Evolutionary conservation across 2,113 vertebrate genomes (phyloP).

Genomic region (Strix uralensis): DNA sequence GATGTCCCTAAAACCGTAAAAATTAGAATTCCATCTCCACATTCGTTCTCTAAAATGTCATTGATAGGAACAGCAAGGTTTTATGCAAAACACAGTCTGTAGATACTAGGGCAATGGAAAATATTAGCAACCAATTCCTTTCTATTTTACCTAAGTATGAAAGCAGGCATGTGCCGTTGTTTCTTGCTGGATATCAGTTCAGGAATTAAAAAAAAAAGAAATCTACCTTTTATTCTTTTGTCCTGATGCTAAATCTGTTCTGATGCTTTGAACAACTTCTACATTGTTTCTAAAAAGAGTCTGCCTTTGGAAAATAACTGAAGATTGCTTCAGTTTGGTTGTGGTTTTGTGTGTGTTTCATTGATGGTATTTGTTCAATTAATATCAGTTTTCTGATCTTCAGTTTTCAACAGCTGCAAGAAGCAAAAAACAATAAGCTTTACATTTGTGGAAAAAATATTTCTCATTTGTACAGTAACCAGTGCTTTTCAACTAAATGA

Average conservation of each 20-base stretch:
- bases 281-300: not conserved
- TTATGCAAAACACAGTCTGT: not conserved
- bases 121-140: not conserved
- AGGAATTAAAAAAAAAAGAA: not conserved
- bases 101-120: not conserved
- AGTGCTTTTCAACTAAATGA: not conserved
- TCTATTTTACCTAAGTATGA: not conserved
- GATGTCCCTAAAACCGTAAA: rapidly evolving
- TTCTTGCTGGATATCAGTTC: not conserved
- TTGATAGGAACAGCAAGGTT: not conserved
- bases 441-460: not conserved
- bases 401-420: not conserved
- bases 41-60: not conserved
- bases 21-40: not conserved
- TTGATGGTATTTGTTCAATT: not conserved
- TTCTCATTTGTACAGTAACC: not conserved
- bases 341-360: not conserved
- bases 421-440: not conserved
- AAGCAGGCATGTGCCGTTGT: not conserved
- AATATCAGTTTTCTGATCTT: not conserved
- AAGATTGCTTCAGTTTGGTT: not conserved
- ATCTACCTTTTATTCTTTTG: not conserved
- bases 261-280: not conserved
- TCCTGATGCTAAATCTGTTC: not conserved
- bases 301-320: not conserved